These are phyloP conservation scores for Papilio demoleus DNA, from an alignment of 2,888 invertebrate species.

Conservation along the genomic window DNA sequence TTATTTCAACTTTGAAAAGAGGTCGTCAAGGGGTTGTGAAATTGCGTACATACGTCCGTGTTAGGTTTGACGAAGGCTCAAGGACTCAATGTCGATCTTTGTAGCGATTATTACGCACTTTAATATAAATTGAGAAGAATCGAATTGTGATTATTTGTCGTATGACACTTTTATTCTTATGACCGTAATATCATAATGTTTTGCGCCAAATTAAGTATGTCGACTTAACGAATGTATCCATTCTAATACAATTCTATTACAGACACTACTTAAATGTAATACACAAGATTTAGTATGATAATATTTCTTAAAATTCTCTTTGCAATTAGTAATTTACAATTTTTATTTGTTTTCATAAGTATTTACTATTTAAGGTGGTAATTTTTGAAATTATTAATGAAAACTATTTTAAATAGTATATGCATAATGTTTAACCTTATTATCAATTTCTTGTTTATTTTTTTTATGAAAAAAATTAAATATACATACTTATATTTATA, in stretches of 20 bases:
- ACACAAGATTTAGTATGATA: background rate
- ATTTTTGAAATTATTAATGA: too few relatives aligned
- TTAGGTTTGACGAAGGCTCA: constrained; percentile 32
- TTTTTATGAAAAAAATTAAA: too few relatives aligned
- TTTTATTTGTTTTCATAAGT: background rate
- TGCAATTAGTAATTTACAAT: background rate
- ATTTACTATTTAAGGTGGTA: too few relatives aligned
- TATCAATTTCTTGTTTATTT: too few relatives aligned
- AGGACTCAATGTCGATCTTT: constrained; percentile 37
- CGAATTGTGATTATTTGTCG: constrained; percentile 1
- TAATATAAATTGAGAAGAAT: background rate
- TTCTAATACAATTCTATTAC: background rate
- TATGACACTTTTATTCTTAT: constrained; percentile 3
- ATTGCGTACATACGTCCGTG: constrained; percentile 39
- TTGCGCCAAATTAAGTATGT: constrained; percentile 5
- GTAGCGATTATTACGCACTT: constrained; percentile 9
- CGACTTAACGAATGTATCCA: background rate
- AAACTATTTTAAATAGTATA: background rate
- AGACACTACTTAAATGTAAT: background rate
- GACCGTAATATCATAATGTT: constrained; percentile 2
- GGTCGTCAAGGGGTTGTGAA: constrained; percentile 45
- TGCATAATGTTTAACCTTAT: too few relatives aligned
- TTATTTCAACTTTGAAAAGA: constrained; percentile 43
- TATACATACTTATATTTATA: too few relatives aligned
- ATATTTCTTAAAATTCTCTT: background rate